A percentile compares a stretch with the other conserved stretches of the same genome.
Evolutionary conservation across 2,113 vertebrate species (phyloP).

Genomic region (Poeciliopsis occidentalis): DNA sequence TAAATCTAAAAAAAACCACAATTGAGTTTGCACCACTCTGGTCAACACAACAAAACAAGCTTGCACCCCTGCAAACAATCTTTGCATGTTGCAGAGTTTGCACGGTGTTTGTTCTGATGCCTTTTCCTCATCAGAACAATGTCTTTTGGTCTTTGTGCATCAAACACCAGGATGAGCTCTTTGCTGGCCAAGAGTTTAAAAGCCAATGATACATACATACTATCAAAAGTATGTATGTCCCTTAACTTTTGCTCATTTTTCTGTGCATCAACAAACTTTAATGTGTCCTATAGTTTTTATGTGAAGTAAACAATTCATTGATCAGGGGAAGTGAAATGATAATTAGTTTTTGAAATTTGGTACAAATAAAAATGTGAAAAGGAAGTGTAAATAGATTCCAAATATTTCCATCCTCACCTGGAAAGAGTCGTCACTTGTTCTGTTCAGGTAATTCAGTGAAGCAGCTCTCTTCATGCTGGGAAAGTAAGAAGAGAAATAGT

Average conservation of each 20-base stretch:
- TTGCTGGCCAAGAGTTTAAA: no score
- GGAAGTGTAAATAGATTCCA: not conserved
- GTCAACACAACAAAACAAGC: no score
- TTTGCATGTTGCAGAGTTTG: no score
- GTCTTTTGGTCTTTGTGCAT: no score
- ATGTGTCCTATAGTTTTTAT: not conserved
- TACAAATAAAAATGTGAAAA: not conserved
- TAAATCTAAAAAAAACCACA: no score
- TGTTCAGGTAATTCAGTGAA: conserved; percentile 92
- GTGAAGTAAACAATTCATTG: not conserved
- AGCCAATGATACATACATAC: not conserved
- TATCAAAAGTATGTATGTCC: not conserved
- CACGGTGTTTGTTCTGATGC: no score
- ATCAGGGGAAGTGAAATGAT: not conserved
- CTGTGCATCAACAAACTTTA: not conserved
- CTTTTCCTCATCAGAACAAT: no score
- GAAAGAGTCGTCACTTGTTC: conserved; percentile 84
- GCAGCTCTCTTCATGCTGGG: conserved; percentile 94
- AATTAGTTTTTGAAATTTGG: not conserved
- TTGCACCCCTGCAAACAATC: no score
- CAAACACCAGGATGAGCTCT: no score
- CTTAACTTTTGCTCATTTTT: not conserved
- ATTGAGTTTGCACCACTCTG: no score
- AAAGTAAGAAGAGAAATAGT: not conserved
- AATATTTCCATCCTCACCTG: conserved; percentile 81